Evolutionary conservation across 2,113 vertebrate genomes (phyloP).

Genomic region (Nothoprocta pentlandii): DNA sequence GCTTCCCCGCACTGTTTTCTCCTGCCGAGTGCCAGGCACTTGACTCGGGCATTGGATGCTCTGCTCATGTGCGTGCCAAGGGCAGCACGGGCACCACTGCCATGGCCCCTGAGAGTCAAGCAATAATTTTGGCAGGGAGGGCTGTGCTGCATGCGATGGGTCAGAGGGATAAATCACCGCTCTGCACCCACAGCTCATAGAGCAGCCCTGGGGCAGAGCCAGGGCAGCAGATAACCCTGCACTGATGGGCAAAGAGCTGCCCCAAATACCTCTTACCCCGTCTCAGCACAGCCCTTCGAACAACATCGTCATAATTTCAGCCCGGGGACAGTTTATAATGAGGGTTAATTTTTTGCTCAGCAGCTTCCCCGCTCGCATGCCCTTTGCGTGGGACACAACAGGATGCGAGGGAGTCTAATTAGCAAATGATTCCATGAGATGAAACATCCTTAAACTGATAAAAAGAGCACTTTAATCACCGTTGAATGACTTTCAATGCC

Average conservation of each 20-base stretch:
- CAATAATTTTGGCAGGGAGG: not conserved
- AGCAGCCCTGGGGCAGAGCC: not conserved
- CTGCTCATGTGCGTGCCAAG: not conserved
- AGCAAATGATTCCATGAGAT: conserved; percentile 74
- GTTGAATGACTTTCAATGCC: conserved; percentile 72
- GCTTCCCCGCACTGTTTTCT: not conserved
- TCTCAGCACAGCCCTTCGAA: conserved; percentile 8
- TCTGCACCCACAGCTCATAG: accelerated
- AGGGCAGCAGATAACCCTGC: not conserved
- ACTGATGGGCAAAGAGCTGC: not conserved
- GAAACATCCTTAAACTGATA: conserved; percentile 74
- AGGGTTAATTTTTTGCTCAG: conserved; percentile 63
- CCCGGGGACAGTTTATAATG: conserved; percentile 54
- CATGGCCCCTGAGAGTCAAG: not conserved
- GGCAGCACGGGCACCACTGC: not conserved
- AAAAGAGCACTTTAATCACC: conserved; percentile 77
- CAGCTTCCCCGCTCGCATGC: conserved; percentile 58
- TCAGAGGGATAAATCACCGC: not conserved
- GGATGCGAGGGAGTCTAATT: conserved; percentile 75
- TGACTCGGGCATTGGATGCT: not conserved
- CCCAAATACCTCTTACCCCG: conserved; percentile 36
- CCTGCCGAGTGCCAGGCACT: not conserved
- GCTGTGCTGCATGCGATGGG: not conserved
- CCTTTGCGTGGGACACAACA: conserved; percentile 36
- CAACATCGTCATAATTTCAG: conserved; percentile 54